phyloP scores from a whole-genome alignment of 2,888 invertebrate genomes.

The Meganola albula region DNA sequence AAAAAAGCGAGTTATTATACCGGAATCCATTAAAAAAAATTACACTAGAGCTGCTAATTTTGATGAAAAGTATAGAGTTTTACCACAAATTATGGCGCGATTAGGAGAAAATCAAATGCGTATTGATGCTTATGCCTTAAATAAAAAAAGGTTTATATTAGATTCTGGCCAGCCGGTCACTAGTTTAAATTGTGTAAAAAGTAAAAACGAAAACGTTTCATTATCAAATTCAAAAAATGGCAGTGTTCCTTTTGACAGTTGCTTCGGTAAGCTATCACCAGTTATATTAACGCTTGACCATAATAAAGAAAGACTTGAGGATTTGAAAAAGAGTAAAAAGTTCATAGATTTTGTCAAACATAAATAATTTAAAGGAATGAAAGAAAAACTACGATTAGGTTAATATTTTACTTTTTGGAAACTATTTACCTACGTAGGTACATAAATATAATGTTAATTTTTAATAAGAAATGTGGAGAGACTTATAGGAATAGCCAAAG shows the following conservation, averaged over 20 bases:
- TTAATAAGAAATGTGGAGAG: too few relatives aligned
- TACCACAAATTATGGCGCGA: conserved; percentile 38
- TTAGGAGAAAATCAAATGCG: conserved; percentile 20
- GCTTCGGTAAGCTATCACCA: conserved; percentile 13
- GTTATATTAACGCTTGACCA: conserved; percentile 33
- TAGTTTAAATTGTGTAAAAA: background rate
- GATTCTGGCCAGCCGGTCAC: conserved; percentile 7
- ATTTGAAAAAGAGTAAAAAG: conserved; percentile 7
- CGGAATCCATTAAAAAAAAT: conserved; percentile 10
- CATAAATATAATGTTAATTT: too few relatives aligned
- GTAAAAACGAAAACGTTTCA: background rate
- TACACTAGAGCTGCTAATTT: conserved; percentile 38
- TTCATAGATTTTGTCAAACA: conserved; percentile 17
- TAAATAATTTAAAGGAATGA: too few relatives aligned
- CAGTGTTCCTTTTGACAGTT: background rate
- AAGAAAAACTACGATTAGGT: too few relatives aligned
- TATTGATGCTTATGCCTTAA: conserved; percentile 6
- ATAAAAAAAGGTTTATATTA: conserved; percentile 10
- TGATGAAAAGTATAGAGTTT: conserved; percentile 32
- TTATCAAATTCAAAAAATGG: background rate
- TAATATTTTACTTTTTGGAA: too few relatives aligned
- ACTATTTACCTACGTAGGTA: too few relatives aligned
- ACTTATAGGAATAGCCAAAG: too few relatives aligned
- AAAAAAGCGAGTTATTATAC: conserved; percentile 24
- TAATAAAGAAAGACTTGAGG: conserved; percentile 32